Base-by-base conservation (phyloP, 1,140 invertebrate species). In the Leptinotarsa texana region DNA sequence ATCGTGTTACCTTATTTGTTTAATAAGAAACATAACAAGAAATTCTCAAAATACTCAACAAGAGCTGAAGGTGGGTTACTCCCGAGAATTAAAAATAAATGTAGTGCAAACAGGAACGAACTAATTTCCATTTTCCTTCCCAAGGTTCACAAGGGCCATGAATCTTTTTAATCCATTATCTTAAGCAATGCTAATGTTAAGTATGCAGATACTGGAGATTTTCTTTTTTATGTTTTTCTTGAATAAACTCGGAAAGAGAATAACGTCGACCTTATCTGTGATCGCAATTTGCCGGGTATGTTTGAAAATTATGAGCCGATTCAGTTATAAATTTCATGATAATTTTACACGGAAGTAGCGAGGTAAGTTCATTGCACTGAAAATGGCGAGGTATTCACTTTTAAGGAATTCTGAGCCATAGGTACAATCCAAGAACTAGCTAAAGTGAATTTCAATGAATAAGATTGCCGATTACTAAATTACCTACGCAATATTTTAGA, bases 261-360 rank as follows among this genome's bases (percentile, higher is more conserved):
- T 68, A 68, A 42, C 66, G 15, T 42, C 33, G 24, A 27, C 42
- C 66, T 68, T 68, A 68, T 68, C 66, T 68, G 42, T 47, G 66
- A 68, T 68, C 66, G 33, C 66, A 68, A 68, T 68, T 68, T 68
- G 66, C 66, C 42, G 24, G 33, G 24, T 68, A 68, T 42, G 66
- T 68, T 68, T 42, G 33, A 57, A 68, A 68, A 68, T 68, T 68
- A 68, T 68, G 66, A 68, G 42, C 24, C 13, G 66, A 68, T 68
- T 68, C 66, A 42, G 24, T 68, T 68, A 68, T 68, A 68, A 68
- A 68, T 68, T 68, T 68, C 42, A 42, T n/a, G 66, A 68, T 68
- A 68, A 68, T 68, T 68, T 68, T 42, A 42, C 66, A 42, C 42
- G 24, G 42, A 68, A 68, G 51, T 6, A 57, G 51, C 13, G 4